Evolutionary conservation across 2,888 invertebrate genomes (phyloP).

Genomic region (Pseudococcus longispinus): DNA sequence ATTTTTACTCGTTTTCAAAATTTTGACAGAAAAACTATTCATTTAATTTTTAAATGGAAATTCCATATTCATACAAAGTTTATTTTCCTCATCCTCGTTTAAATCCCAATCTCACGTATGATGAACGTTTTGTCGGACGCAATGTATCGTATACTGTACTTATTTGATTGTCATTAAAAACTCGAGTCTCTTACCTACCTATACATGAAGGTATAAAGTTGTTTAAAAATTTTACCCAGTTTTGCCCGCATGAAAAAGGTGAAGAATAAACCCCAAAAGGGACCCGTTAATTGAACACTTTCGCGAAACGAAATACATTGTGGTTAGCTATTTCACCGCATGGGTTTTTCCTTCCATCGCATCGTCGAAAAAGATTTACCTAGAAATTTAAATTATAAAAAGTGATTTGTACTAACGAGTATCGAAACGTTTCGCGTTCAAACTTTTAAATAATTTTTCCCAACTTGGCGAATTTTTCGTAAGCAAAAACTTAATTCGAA

Average conservation of each 20-base stretch:
- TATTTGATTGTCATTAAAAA: neutral
- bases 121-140: neutral
- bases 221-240: neutral
- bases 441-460: neutral
- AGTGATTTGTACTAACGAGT: constrained; percentile 11
- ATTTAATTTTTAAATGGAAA: no score
- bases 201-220: neutral
- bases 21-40: no score
- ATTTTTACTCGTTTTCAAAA: no score
- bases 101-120: neutral
- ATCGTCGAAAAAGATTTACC: neutral
- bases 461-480: constrained; percentile 3
- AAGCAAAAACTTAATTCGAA: constrained; percentile 6
- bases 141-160: neutral
- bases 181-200: neutral
- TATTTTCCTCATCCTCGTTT: no score
- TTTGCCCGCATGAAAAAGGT: neutral
- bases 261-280: neutral
- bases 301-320: neutral
- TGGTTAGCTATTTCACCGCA: neutral
- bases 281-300: constrained; percentile 6
- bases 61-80: no score
- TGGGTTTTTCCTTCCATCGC: neutral
- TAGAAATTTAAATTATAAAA: constrained; percentile 6
- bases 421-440: neutral